A percentile compares a stretch with the other conserved stretches of the same genome.
Conservation (phyloP, 92 coral and sea anemone genomes). For the Palythoa heliodiscus region DNA sequence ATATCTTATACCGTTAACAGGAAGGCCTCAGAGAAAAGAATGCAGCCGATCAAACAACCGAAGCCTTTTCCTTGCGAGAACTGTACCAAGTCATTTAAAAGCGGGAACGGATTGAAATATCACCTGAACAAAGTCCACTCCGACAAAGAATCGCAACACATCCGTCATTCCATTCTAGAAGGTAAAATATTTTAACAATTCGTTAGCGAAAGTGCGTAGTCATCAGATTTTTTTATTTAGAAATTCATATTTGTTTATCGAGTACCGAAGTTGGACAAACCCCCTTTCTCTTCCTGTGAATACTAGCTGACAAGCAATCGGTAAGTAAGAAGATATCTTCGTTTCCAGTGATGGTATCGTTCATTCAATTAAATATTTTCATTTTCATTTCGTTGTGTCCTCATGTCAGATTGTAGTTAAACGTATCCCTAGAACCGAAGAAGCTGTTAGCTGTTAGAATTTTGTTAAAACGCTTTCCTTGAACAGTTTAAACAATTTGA, state of each 20-base stretch:
- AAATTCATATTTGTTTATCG: neutral
- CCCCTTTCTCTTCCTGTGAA: neutral
- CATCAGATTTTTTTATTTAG: conserved; percentile 5
- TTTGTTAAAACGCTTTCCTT: too few species aligned
- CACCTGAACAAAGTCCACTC: conserved; percentile 64
- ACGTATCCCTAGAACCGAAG: too few species aligned
- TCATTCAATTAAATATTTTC: too few species aligned
- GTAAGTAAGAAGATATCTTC: too few species aligned
- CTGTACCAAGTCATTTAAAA: conserved; percentile 78
- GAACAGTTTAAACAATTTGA: too few species aligned
- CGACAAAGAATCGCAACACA: conserved; percentile 40
- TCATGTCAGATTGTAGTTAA: too few species aligned
- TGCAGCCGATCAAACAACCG: conserved; percentile 70
- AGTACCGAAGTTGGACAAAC: neutral
- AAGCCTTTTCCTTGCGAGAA: conserved; percentile 59
- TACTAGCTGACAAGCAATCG: too few species aligned
- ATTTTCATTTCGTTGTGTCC: too few species aligned
- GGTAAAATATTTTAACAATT: neutral
- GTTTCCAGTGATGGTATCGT: too few species aligned
- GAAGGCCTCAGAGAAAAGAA: neutral
- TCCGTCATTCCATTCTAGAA: conserved; percentile 25
- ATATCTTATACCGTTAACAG: neutral
- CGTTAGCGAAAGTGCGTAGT: conserved; percentile 21
- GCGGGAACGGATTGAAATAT: conserved; percentile 78
- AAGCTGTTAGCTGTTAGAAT: too few species aligned